Evolutionary conservation across 2,113 vertebrate genomes (phyloP), one percentile per base, ranked within the genome.

Genomic region (Alethe castanea): DNA sequence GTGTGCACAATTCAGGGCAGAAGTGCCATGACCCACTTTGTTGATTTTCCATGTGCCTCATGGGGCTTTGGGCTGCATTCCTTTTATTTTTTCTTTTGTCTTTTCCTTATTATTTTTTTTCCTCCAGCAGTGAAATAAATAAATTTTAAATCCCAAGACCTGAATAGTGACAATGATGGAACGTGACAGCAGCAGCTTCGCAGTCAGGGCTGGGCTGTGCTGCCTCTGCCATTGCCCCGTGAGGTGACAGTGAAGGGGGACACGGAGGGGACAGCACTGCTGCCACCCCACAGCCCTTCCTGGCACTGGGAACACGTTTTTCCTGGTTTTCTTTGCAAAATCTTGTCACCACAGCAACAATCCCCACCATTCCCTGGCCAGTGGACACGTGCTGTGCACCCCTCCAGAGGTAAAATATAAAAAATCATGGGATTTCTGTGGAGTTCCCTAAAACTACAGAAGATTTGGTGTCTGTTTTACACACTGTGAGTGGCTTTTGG

Each of bases 331-430:
- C 44, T 26, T n/a, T 13, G 64, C 72, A 35, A 50, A 61, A 45
- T n/a, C 5, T n/a, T 11, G 23, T 48, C 45, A 23, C 16, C 53
- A 12, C 4, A 12, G 26, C 48, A 71, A 33, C 18, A 17, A 14
- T 20, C 9, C 16, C 7, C 11, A 5, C 8, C 53, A 7, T 25
- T 47, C 53, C 52, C 40, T 67, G 53, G 28, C 67, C 44, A 6
- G 9, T 4, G 22, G n/a, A 40, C 29, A 31, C 0, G 0, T 15
- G 12, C 53, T 42, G 14, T 29, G 44, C 19, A 0, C 29, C 33
- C 18, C 23, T 31, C 25, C 29, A 35, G 15, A 48, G 31, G 22
- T 14, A 36, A 33, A 23, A 6, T 3, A 15, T 1, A 8, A 64
- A 28, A 48, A 54, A 36, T 1, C 1, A 0, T 10, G 18, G 16